These are phyloP conservation scores for Flexamia atlantica DNA, from an alignment of 2,888 invertebrate genomes.

Conservation along the genomic window DNA sequence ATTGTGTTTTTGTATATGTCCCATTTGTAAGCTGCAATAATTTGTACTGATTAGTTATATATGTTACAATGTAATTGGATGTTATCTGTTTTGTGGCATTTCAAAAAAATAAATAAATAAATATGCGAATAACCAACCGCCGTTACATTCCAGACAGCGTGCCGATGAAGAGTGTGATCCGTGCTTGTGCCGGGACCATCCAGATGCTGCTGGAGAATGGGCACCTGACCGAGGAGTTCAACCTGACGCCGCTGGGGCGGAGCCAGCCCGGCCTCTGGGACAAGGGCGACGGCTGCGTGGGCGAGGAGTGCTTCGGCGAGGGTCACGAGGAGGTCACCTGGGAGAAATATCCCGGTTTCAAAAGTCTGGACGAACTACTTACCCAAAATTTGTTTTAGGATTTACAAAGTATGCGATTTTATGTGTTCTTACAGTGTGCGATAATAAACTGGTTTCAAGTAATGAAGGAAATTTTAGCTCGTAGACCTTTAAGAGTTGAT, in stretches of 20 bases:
- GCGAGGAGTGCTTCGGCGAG: not conserved
- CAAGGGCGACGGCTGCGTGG: slow-evolving; percentile 2
- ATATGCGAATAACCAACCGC: too few relatives aligned
- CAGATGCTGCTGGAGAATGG: not conserved
- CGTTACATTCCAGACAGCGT: not conserved
- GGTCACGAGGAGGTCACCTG: not conserved
- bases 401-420: too few relatives aligned
- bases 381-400: not conserved
- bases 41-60: too few relatives aligned
- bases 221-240: not conserved
- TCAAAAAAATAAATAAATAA: too few relatives aligned
- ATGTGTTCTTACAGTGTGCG: too few relatives aligned
- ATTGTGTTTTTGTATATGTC: too few relatives aligned
- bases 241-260: not conserved
- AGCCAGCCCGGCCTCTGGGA: not conserved
- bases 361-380: not conserved
- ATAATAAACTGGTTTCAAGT: too few relatives aligned
- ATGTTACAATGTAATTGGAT: too few relatives aligned
- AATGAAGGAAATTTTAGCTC: too few relatives aligned
- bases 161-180: not conserved
- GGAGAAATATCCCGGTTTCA: not conserved
- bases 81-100: too few relatives aligned
- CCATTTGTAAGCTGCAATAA: too few relatives aligned
- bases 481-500: too few relatives aligned
- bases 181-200: not conserved